These are phyloP conservation scores for Pollenia labialis DNA, from an alignment of 2,888 invertebrate species.

Conservation along the genomic window DNA sequence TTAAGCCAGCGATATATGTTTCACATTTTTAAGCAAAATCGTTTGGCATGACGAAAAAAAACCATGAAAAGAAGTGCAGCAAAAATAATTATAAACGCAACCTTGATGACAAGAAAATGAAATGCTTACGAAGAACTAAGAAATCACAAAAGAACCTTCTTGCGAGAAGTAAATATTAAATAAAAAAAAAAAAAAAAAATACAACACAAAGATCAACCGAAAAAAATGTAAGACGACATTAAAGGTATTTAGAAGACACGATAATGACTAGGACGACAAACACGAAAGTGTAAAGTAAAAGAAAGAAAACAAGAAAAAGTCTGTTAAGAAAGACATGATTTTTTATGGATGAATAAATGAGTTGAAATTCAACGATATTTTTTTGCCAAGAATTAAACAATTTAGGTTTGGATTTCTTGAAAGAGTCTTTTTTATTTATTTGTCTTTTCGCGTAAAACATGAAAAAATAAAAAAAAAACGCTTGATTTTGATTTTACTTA, in stretches of 20 bases:
- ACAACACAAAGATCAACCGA: slow-evolving; percentile 14
- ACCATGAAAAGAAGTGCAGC: slow-evolving; percentile 58
- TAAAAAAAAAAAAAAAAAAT: not conserved
- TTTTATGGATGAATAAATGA: slow-evolving; percentile 60
- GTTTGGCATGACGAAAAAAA: not conserved
- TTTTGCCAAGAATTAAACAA: too few relatives aligned
- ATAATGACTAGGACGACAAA: slow-evolving; percentile 3
- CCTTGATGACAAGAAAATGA: slow-evolving; percentile 81
- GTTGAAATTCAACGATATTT: slow-evolving; percentile 30
- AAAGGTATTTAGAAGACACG: slow-evolving; percentile 38
- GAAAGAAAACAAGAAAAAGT: slow-evolving; percentile 3
- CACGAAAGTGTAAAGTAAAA: slow-evolving; percentile 7
- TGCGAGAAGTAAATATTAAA: slow-evolving; percentile 31
- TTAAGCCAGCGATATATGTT: too few relatives aligned
- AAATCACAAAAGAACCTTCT: slow-evolving; percentile 73
- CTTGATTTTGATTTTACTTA: too few relatives aligned
- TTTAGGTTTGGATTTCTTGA: too few relatives aligned
- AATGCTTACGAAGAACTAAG: slow-evolving; percentile 81
- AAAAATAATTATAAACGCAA: slow-evolving; percentile 83
- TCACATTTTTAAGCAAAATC: slow-evolving; percentile 15
- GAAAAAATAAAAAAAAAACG: too few relatives aligned
- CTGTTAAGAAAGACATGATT: slow-evolving; percentile 21
- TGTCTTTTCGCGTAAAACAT: too few relatives aligned
- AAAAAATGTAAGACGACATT: slow-evolving; percentile 31
- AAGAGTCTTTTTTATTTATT: too few relatives aligned